These are phyloP conservation scores for Manis pentadactyla DNA, from an alignment of 2,797 vertebrate genomes.

Conservation along the genomic window DNA sequence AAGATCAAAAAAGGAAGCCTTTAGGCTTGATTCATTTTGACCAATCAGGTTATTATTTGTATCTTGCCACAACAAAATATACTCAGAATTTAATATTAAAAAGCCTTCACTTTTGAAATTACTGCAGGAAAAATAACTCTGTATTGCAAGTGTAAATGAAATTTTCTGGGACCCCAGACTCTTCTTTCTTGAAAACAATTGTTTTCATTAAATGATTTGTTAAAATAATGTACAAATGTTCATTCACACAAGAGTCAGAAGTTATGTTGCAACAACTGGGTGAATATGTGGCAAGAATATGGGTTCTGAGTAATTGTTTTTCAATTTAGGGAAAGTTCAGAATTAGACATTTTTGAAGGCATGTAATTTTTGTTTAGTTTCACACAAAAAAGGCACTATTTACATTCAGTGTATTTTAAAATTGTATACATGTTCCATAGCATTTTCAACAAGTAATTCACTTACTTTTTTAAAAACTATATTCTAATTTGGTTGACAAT, in stretches of 20 bases:
- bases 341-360: not conserved
- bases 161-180: not conserved
- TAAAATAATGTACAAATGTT: slow-evolving; percentile 19
- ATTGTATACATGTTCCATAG: not conserved
- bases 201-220: not conserved
- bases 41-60: slow-evolving; percentile 15
- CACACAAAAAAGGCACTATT: not conserved
- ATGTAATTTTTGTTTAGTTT: not conserved
- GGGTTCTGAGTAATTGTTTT: not conserved
- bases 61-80: slow-evolving; percentile 27
- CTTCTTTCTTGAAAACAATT: not conserved
- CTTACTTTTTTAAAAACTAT: not conserved
- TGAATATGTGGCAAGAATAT: not conserved
- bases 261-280: not conserved
- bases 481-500: slow-evolving; percentile 25
- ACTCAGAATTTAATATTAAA: slow-evolving; percentile 23
- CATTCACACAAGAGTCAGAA: not conserved
- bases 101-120: slow-evolving; percentile 6
- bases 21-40: slow-evolving; percentile 36
- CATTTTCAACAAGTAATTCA: not conserved
- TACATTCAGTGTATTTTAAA: not conserved
- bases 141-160: slow-evolving; percentile 5
- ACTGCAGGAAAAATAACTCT: slow-evolving; percentile 30
- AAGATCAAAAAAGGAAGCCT: slow-evolving; percentile 27
- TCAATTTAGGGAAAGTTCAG: not conserved